Conservation (phyloP, 1,140 invertebrate genomes). For the Drosophila melanica region DNA sequence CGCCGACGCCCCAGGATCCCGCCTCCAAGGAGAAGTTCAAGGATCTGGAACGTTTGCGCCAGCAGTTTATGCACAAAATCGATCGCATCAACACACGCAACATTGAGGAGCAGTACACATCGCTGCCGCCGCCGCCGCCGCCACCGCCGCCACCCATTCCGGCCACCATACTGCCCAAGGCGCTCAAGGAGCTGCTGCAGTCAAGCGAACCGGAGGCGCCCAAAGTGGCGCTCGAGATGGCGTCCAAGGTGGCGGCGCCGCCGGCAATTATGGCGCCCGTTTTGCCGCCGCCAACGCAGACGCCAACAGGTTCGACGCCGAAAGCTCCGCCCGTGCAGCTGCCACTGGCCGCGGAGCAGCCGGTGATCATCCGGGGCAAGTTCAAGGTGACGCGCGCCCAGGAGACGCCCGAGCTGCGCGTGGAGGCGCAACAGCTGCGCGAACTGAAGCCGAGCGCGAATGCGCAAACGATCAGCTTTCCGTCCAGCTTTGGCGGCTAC, state of each 20-base stretch:
- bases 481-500: slow-evolving; percentile 85
- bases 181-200: slow-evolving; percentile 70
- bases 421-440: slow-evolving; percentile 82
- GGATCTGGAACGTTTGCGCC: slow-evolving; percentile 73
- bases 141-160: slow-evolving; percentile 77
- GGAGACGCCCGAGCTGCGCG: slow-evolving; percentile 85
- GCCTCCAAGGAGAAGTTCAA: slow-evolving; percentile 76
- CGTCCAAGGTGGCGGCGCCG: slow-evolving; percentile 5
- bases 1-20: slow-evolving; percentile 67
- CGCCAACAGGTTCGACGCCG: slow-evolving; percentile 5
- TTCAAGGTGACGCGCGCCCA: slow-evolving; percentile 82
- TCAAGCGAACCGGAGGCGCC: slow-evolving; percentile 43
- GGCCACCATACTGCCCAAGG: slow-evolving; percentile 76
- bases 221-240: not conserved
- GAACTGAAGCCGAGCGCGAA: slow-evolving; percentile 84
- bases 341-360: slow-evolving; percentile 44
- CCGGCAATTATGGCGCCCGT: not conserved
- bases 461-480: slow-evolving; percentile 87
- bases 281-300: slow-evolving; percentile 15
- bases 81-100: slow-evolving; percentile 76
- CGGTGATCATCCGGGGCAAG: slow-evolving; percentile 72
- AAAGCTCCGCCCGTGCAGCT: slow-evolving; percentile 23
- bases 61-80: slow-evolving; percentile 82
- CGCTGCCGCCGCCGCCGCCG: slow-evolving; percentile 54
- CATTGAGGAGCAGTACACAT: slow-evolving; percentile 66